Base-by-base conservation (phyloP, 1,140 invertebrate species). In the Hyles vespertilio region DNA sequence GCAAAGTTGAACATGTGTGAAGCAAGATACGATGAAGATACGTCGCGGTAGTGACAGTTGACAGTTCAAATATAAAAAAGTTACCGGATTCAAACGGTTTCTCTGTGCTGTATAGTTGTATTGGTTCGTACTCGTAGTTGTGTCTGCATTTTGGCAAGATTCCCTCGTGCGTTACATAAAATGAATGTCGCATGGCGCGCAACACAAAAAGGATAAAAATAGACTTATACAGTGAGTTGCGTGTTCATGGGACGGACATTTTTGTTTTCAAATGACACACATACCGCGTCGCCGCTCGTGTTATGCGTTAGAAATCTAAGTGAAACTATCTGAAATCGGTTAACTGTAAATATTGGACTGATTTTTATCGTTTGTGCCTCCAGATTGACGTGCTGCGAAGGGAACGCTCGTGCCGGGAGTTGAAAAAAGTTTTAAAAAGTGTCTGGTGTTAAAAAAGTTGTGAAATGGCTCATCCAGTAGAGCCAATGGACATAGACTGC, bases 221-320 rank as follows among this genome's bases (percentile, higher is more conserved):
- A 89, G 86, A 89, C 64, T 79, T 78, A 73, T 65, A 72, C 63
- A 81, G 77, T 84, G 84, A 84, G 75, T 87, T 84, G 81, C 82
- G 72, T 71, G 75, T 79, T 84, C 74, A 58, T 44, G 49, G 49
- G 56, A 63, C 63, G 60, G 80, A 78, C 80, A 81, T 84, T 84
- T 88, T 87, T 86, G 84, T 86, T 89, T 85, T 84, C 74, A 78
- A 76, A 70, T 85, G 81, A 88, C 85, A 84, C 71, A 83, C 77
- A 81, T 85, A 80, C 59, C 64, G 74, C 63, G 66, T 75, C 61
- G 65, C 54, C 62, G 68, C 64, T 55, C 58, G 8, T 66, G 63
- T 65, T 72, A 79, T 70, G 70, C 65, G 65, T 80, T 86, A 84
- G 80, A 83, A 87, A 84, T 84, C 70, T 61, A 60, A 81, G 84